phyloP scores from a whole-genome alignment of 2,888 invertebrate genomes.

The Tinea pellionella region DNA sequence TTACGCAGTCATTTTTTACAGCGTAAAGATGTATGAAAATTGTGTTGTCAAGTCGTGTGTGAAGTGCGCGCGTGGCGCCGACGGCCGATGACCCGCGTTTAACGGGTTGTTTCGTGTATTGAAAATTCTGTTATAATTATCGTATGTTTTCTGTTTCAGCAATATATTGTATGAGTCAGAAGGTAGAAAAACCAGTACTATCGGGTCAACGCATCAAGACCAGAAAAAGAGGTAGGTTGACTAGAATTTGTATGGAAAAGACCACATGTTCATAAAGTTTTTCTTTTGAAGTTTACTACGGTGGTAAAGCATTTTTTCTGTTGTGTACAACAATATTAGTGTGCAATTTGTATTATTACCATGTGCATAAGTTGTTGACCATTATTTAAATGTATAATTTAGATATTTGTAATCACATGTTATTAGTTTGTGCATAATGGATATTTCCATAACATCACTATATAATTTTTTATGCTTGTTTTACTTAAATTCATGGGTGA shows the following conservation, averaged over 20 bases:
- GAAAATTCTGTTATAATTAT: slow-evolving; percentile 39
- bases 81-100: slow-evolving; percentile 15
- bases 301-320: no score
- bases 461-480: no score
- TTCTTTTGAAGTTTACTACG: background rate
- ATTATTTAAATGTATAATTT: no score
- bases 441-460: background rate
- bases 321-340: no score
- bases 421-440: background rate
- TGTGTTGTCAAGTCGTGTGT: background rate
- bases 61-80: background rate
- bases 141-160: slow-evolving; percentile 72
- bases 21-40: background rate
- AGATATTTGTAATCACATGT: background rate
- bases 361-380: no score
- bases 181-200: slow-evolving; percentile 99
- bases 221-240: slow-evolving; percentile 95
- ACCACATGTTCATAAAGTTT: background rate
- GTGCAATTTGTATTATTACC: no score
- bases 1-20: background rate
- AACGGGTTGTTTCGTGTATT: slow-evolving; percentile 25
- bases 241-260: background rate
- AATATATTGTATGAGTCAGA: slow-evolving; percentile 99
- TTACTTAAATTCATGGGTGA: no score
- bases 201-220: slow-evolving; percentile 99